phyloP scores from a whole-genome alignment of 2,888 invertebrate genomes.

The Dryobota labecula region DNA sequence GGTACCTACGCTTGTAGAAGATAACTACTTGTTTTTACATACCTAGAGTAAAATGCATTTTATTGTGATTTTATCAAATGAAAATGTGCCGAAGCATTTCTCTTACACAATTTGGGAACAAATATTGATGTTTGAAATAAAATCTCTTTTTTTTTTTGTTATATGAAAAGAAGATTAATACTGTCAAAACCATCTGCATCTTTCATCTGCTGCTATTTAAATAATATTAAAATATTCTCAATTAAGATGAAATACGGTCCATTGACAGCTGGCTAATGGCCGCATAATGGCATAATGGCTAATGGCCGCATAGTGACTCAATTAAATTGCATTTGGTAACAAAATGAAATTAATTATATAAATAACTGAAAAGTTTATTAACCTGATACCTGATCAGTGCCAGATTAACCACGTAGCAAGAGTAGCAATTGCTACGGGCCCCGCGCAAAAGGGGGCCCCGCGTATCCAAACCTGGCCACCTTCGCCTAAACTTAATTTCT shows the following conservation, averaged over 20 bases:
- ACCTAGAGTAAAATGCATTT: conserved; percentile 3
- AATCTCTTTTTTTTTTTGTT: background rate
- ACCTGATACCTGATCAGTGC: too few species aligned
- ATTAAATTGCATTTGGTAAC: background rate
- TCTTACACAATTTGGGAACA: conserved; percentile 12
- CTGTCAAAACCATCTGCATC: background rate
- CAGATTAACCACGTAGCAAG: too few species aligned
- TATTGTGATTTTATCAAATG: conserved; percentile 16
- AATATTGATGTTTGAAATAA: background rate
- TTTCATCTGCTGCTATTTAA: background rate
- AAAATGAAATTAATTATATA: background rate
- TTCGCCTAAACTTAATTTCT: too few species aligned
- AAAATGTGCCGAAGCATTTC: background rate
- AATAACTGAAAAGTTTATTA: background rate
- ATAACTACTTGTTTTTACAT: background rate
- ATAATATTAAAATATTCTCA: background rate
- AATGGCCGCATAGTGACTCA: background rate
- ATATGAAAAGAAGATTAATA: background rate
- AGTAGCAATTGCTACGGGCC: too few species aligned
- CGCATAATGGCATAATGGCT: too few species aligned
- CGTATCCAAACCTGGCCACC: too few species aligned
- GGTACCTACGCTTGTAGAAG: background rate
- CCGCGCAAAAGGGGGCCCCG: too few species aligned
- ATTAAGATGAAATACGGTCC: background rate
- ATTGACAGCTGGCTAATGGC: conserved; percentile 1